These are phyloP conservation scores for Diabrotica virgifera DNA, from an alignment of 1,140 invertebrate species.

Conservation along the genomic window DNA sequence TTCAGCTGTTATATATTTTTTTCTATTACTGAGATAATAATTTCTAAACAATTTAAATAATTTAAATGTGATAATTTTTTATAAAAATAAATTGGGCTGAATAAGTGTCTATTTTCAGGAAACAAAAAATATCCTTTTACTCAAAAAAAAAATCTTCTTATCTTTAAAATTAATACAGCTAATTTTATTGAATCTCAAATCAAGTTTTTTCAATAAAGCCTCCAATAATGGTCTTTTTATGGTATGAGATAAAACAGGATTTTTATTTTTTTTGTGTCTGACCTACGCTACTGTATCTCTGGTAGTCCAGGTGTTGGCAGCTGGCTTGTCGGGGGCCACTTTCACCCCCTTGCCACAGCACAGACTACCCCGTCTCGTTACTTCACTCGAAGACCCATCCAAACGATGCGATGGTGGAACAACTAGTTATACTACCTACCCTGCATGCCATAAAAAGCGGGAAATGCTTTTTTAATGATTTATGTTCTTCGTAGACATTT, in stretches of 20 bases:
- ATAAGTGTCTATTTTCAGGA: too few species aligned
- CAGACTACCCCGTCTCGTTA: neutral
- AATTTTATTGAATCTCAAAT: too few species aligned
- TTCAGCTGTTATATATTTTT: too few species aligned
- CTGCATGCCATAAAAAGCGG: constrained; percentile 1
- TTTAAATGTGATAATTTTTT: too few species aligned
- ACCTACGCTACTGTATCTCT: neutral
- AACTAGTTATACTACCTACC: constrained; percentile 2
- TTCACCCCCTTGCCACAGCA: constrained; percentile 1
- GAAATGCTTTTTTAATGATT: constrained; percentile 3
- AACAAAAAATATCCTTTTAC: too few species aligned
- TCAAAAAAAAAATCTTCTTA: too few species aligned
- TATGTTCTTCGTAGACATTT: neutral
- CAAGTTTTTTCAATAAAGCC: too few species aligned
- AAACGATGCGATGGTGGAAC: neutral
- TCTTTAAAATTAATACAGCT: too few species aligned
- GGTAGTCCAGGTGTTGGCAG: neutral
- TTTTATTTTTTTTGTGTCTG: neutral
- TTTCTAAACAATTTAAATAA: too few species aligned
- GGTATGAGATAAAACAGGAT: neutral
- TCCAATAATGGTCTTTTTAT: too few species aligned
- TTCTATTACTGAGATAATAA: too few species aligned
- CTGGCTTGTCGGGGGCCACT: constrained; percentile 1
- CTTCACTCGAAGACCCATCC: neutral
- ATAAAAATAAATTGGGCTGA: too few species aligned